Percentiles rank a stretch among this genome's conserved stretches.
Evolutionary conservation across 2,888 invertebrate species (phyloP).

Genomic region (Halictus ligatus): DNA sequence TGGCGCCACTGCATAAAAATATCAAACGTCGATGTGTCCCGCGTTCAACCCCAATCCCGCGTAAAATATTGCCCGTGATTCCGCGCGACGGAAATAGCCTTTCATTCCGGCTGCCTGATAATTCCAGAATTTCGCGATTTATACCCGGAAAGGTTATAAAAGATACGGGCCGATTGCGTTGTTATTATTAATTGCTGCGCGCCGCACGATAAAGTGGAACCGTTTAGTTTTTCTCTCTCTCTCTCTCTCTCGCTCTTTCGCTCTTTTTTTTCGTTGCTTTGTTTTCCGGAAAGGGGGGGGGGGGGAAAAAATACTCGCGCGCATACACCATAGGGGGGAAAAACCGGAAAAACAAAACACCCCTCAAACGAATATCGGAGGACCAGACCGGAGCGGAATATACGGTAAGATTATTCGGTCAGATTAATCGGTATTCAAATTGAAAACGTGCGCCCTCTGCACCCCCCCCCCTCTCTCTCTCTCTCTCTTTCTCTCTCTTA

Average conservation of each 20-base stretch:
- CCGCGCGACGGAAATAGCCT: conserved; percentile 78
- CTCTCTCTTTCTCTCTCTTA: conserved; percentile 19
- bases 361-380: conserved; percentile 69
- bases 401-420: conserved; percentile 70
- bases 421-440: conserved; percentile 65
- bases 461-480: conserved; percentile 8
- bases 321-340: not conserved
- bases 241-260: not conserved
- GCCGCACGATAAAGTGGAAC: conserved; percentile 69
- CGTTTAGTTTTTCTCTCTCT: conserved; percentile 61
- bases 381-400: conserved; percentile 54
- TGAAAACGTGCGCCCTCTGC: conserved; percentile 30
- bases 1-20: conserved; percentile 83
- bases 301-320: not conserved
- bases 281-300: not conserved
- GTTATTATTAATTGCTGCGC: conserved; percentile 72
- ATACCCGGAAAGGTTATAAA: conserved; percentile 72
- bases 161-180: conserved; percentile 70
- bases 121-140: conserved; percentile 75
- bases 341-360: conserved; percentile 48
- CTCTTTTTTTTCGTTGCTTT: not conserved
- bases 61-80: conserved; percentile 83
- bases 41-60: conserved; percentile 80
- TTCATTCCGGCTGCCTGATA: conserved; percentile 75
- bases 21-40: conserved; percentile 84